Percentiles rank a stretch among this genome's conserved stretches.
These are phyloP conservation scores for Pandion haliaetus DNA, from an alignment of 2,113 vertebrate genomes.

Conservation along the genomic window DNA sequence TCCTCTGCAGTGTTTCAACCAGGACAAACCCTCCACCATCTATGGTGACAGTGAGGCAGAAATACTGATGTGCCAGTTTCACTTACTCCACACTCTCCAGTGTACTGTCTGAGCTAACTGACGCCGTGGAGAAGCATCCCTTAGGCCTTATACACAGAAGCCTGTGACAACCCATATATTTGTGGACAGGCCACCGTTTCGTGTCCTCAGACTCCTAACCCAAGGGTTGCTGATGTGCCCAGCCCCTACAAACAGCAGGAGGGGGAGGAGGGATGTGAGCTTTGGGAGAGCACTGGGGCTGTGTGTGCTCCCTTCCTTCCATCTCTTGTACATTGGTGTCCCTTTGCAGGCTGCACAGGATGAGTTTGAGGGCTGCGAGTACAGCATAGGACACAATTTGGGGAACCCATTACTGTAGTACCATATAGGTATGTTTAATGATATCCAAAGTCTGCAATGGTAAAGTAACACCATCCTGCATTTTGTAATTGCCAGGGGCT, in stretches of 20 bases:
- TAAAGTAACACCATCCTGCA: background rate
- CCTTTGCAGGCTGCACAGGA: background rate
- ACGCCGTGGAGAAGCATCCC: background rate
- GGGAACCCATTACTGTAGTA: background rate
- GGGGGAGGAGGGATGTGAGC: background rate
- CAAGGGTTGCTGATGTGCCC: accelerated
- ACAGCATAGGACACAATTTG: background rate
- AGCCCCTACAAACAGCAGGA: accelerated
- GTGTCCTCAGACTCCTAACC: background rate
- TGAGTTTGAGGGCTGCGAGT: background rate
- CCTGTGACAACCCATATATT: background rate
- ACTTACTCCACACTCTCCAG: background rate
- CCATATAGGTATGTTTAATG: background rate
- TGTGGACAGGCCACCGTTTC: background rate
- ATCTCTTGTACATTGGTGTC: accelerated
- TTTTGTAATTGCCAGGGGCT: background rate
- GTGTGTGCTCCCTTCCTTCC: background rate
- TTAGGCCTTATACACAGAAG: background rate
- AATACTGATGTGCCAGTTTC: background rate
- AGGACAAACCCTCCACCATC: background rate
- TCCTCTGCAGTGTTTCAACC: background rate
- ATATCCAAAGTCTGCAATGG: background rate
- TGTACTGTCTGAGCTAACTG: background rate
- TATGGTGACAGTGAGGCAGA: background rate
- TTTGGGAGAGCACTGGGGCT: background rate